phyloP scores from a whole-genome alignment of 2,113 vertebrate genomes.

The Tragelaphus scriptus region DNA sequence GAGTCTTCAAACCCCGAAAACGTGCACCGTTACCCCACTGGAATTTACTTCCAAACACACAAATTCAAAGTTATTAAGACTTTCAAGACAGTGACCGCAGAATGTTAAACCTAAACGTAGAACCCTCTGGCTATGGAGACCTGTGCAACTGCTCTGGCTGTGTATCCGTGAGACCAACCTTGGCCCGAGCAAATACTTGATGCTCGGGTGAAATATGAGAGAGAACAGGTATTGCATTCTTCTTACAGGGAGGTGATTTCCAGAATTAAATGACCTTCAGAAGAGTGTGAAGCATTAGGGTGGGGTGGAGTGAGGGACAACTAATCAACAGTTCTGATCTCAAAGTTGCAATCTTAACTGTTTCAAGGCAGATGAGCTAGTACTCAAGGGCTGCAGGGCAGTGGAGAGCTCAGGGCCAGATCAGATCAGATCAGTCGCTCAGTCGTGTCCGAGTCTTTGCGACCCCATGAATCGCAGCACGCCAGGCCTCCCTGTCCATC shows the following conservation, averaged over 20 bases:
- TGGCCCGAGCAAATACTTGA: not conserved
- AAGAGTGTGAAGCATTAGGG: not conserved
- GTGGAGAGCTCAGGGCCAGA: not conserved
- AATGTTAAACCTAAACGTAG: not conserved
- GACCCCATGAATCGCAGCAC: no score
- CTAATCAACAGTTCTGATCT: not conserved
- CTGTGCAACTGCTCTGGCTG: not conserved
- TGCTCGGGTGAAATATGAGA: not conserved
- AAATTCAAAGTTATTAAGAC: not conserved
- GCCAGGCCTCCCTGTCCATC: no score
- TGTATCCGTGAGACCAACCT: not conserved
- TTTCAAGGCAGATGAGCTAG: not conserved
- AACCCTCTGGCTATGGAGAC: not conserved
- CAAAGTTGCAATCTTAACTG: not conserved
- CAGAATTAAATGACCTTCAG: not conserved
- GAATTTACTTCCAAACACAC: not conserved
- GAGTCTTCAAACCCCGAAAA: not conserved
- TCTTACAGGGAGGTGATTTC: not conserved
- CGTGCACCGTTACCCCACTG: not conserved
- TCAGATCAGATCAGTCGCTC: no score
- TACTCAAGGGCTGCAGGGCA: no score
- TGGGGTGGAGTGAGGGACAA: not conserved
- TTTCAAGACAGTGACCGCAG: not conserved
- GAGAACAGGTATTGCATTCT: not conserved
- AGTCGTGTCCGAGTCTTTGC: no score